phyloP scores from a whole-genome alignment of 2,797 vertebrate genomes.

The Graptemys geographica region DNA sequence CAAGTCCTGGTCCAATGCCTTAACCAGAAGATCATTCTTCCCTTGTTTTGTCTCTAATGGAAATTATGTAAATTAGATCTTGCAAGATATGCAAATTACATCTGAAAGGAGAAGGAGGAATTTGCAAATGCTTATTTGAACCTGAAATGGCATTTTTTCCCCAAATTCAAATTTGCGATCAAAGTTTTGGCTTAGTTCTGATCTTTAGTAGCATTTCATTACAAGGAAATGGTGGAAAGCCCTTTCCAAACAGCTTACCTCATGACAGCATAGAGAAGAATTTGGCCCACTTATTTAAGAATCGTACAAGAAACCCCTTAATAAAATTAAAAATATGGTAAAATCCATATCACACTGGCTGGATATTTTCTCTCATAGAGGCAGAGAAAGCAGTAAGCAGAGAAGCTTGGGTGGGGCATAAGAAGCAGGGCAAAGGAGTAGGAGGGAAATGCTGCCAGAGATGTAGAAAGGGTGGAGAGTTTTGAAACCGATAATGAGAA shows the following conservation, averaged over 20 bases:
- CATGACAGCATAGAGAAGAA: rapidly evolving
- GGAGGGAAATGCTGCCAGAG: not conserved
- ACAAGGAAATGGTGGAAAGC: not conserved
- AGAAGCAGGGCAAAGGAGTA: not conserved
- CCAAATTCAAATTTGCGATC: not conserved
- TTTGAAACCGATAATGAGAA: not conserved
- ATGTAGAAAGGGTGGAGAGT: not conserved
- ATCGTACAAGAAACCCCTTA: not conserved
- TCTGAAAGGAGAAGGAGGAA: not conserved
- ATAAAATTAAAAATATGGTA: not conserved
- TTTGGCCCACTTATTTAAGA: not conserved
- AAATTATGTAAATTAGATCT: rapidly evolving
- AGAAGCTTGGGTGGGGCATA: not conserved
- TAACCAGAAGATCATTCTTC: not conserved
- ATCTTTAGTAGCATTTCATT: not conserved
- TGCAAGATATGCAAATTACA: not conserved
- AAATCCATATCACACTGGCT: not conserved
- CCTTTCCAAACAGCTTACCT: not conserved
- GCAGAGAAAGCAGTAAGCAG: not conserved
- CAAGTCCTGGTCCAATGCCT: not conserved
- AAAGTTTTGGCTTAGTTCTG: not conserved
- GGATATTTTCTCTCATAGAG: rapidly evolving
- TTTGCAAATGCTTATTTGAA: not conserved
- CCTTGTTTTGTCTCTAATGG: not conserved
- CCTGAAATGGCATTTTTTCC: not conserved